These are phyloP conservation scores for Athene cunicularia DNA, from an alignment of 2,113 vertebrate genomes.

Conservation along the genomic window DNA sequence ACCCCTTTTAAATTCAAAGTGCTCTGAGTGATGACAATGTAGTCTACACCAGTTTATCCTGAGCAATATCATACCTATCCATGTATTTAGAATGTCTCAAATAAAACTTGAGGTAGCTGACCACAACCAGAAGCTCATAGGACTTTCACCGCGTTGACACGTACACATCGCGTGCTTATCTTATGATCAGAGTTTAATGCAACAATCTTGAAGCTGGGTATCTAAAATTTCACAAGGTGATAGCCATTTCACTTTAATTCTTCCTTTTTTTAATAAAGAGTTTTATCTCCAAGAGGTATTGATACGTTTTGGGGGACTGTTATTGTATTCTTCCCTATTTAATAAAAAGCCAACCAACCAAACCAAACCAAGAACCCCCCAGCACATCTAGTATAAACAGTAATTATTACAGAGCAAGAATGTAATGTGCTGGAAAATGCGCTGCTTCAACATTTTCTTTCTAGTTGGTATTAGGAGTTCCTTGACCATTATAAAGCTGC, in stretches of 20 bases:
- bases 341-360: neutral
- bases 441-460: neutral
- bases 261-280: neutral
- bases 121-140: neutral
- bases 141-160: neutral
- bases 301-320: neutral
- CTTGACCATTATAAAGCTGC: neutral
- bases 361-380: neutral
- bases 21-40: neutral
- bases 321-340: neutral
- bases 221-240: neutral
- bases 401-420: neutral
- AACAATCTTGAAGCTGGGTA: neutral
- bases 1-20: neutral
- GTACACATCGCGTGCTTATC: neutral
- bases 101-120: neutral
- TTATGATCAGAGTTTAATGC: neutral
- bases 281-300: neutral
- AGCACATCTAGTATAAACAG: neutral
- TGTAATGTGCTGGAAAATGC: neutral
- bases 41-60: neutral
- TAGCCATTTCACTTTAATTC: neutral
- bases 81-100: accelerated
- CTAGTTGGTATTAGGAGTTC: neutral
- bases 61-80: neutral